Evolutionary conservation across 2,797 vertebrate species (phyloP).

Genomic region (Odontamblyopus rebecca): DNA sequence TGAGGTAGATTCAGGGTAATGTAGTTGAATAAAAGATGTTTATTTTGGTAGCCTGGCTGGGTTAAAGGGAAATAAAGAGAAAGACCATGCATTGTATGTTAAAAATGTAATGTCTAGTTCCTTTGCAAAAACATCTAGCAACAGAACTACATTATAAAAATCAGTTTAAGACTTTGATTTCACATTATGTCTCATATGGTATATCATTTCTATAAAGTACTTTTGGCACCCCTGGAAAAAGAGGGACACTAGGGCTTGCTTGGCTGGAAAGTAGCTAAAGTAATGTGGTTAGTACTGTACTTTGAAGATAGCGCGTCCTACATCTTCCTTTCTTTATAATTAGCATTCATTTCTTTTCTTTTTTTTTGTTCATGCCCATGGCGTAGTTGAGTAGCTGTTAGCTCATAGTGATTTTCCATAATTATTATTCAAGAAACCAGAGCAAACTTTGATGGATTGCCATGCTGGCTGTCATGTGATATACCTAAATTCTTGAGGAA

Average conservation of each 20-base stretch:
- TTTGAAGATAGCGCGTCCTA: neutral
- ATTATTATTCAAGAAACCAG: neutral
- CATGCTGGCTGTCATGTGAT: neutral
- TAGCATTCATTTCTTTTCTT: too few species aligned
- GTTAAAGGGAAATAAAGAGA: neutral
- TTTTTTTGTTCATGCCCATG: too few species aligned
- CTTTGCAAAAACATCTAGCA: too few species aligned
- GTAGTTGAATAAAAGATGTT: conserved; percentile 28
- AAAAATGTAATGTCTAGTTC: too few species aligned
- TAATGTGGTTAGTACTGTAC: neutral
- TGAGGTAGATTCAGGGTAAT: conserved; percentile 54
- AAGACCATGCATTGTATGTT: too few species aligned
- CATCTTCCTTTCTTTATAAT: too few species aligned
- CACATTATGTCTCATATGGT: neutral
- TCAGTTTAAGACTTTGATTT: neutral
- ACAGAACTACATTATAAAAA: neutral
- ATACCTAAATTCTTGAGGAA: neutral
- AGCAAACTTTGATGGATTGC: neutral
- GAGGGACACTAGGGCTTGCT: neutral
- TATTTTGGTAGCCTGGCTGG: neutral
- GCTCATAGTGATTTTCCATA: neutral
- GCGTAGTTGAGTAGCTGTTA: too few species aligned
- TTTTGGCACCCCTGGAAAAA: neutral
- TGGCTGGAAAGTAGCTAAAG: neutral
- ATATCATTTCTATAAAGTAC: neutral